Conservation (phyloP, 2,888 invertebrate species). For the Dromius quadrimaculatus region DNA sequence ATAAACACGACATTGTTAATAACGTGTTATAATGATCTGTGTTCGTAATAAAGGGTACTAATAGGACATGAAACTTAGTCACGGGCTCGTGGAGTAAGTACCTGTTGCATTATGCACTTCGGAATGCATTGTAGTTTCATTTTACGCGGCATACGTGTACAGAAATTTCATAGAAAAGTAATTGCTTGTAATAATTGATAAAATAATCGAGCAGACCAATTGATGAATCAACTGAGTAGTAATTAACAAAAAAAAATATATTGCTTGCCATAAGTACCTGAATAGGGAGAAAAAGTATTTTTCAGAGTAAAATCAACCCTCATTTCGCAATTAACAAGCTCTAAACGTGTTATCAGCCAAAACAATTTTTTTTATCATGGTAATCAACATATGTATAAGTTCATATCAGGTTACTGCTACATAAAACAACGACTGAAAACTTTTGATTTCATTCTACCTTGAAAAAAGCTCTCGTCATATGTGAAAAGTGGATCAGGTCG, state of each 20-base stretch:
- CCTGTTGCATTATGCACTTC: conserved; percentile 23
- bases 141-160: background rate
- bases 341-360: too few relatives aligned
- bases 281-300: too few relatives aligned
- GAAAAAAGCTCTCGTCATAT: background rate
- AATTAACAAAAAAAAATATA: too few relatives aligned
- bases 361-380: too few relatives aligned
- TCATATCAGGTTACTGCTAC: conserved; percentile 11
- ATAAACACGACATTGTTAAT: background rate
- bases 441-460: conserved; percentile 34
- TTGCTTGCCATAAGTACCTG: too few relatives aligned
- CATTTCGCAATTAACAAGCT: too few relatives aligned
- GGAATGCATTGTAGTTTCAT: background rate
- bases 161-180: too few relatives aligned
- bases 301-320: too few relatives aligned
- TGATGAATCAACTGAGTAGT: too few relatives aligned
- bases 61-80: conserved; percentile 35
- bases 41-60: conserved; percentile 26
- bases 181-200: too few relatives aligned
- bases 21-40: conserved; percentile 20
- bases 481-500: conserved; percentile 22
- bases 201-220: too few relatives aligned
- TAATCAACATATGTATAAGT: too few relatives aligned
- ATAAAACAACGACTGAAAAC: conserved; percentile 9
- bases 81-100: conserved; percentile 9